phyloP scores from a whole-genome alignment of 2,113 vertebrate species.

The Marmota flaviventris region DNA sequence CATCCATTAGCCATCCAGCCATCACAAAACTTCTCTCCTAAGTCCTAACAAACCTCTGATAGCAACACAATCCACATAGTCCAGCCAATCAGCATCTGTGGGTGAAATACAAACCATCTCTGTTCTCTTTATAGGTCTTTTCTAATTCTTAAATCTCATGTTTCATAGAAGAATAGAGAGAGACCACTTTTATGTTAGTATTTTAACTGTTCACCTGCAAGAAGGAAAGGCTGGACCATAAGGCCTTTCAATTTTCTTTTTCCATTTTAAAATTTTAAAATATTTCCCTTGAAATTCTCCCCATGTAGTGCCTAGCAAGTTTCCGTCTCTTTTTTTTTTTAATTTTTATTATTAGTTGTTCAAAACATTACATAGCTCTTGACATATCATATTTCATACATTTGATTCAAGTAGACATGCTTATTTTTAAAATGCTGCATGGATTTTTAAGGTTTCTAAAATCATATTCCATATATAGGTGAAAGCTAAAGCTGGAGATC shows the following conservation, averaged over 20 bases:
- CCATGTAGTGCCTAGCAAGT: background rate
- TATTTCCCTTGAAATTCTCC: background rate
- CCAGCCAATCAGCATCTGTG: no score
- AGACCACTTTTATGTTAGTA: background rate
- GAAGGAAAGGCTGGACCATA: background rate
- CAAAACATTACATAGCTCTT: no score
- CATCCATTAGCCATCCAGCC: no score
- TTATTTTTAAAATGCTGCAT: slow-evolving; percentile 23
- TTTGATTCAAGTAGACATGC: no score
- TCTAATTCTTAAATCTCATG: background rate
- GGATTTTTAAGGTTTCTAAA: background rate
- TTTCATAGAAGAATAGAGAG: background rate
- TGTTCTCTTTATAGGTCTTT: background rate
- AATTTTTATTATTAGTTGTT: no score
- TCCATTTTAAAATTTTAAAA: background rate
- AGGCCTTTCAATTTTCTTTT: background rate
- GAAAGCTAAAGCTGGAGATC: background rate
- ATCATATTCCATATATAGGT: background rate
- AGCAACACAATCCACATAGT: background rate
- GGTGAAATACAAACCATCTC: background rate
- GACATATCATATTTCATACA: no score
- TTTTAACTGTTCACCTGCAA: background rate
- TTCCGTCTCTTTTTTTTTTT: background rate
- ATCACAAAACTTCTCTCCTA: background rate
- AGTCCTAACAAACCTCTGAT: background rate